phyloP scores from a whole-genome alignment of 2,797 vertebrate genomes.

The Oceanodroma leucorhoa region DNA sequence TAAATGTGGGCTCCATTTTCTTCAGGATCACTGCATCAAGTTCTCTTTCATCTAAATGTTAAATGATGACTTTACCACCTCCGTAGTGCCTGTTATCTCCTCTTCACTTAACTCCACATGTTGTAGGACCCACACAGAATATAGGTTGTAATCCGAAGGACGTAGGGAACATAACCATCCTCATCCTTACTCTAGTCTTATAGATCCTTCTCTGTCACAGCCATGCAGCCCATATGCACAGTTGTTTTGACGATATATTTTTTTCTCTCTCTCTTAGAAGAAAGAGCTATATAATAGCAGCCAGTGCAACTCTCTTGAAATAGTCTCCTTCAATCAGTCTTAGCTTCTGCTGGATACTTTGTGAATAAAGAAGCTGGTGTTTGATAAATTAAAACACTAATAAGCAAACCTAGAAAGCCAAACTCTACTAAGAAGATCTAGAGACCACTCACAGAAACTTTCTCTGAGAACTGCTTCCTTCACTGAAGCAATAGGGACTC shows the following conservation, averaged over 20 bases:
- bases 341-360: background rate
- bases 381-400: background rate
- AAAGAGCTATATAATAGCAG: background rate
- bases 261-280: background rate
- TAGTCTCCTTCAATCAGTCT: background rate
- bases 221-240: background rate
- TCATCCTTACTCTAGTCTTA: background rate
- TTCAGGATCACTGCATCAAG: background rate
- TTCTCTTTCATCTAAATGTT: background rate
- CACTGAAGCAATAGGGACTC: background rate
- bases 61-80: background rate
- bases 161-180: background rate
- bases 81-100: accelerated
- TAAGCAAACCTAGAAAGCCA: background rate
- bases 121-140: background rate
- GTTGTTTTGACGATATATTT: background rate
- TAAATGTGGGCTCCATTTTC: background rate
- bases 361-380: background rate
- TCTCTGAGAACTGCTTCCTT: background rate
- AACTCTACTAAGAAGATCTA: background rate
- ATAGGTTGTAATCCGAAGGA: background rate
- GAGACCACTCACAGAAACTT: background rate
- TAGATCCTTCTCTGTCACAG: background rate
- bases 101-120: background rate
- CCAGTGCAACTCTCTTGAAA: background rate